Evolutionary conservation across 2,113 vertebrate species (phyloP).

Genomic region (Nycticorax nycticorax): DNA sequence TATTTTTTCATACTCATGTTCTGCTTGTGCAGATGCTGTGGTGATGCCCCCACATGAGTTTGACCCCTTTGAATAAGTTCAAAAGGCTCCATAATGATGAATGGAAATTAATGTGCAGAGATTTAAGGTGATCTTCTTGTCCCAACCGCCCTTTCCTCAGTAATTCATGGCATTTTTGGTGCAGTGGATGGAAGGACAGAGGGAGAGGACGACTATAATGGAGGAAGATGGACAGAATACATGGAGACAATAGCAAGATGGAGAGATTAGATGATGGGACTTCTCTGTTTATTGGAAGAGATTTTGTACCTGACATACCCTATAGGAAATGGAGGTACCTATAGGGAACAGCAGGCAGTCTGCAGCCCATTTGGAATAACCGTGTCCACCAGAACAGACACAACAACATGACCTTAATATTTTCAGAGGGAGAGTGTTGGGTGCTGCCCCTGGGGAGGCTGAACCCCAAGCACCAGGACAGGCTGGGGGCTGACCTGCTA

Average conservation of each 20-base stretch:
- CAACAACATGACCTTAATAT: accelerated
- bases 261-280: too few relatives aligned
- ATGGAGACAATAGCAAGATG: background rate
- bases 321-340: too few relatives aligned
- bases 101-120: background rate
- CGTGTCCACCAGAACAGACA: background rate
- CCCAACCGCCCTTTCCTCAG: background rate
- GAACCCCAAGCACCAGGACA: too few relatives aligned
- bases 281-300: background rate
- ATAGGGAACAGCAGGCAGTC: background rate
- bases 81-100: background rate
- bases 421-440: background rate
- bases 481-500: too few relatives aligned
- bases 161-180: background rate
- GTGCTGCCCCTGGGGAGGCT: too few relatives aligned
- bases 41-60: background rate
- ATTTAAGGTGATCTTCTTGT: accelerated
- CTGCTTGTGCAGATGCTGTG: background rate
- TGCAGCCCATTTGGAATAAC: background rate
- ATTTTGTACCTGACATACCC: background rate
- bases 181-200: background rate
- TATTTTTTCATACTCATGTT: background rate
- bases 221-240: background rate
- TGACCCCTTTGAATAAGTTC: background rate
- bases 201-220: accelerated